Conservation (phyloP, 2,797 vertebrate species). For the Sphaeramia orbicularis region DNA sequence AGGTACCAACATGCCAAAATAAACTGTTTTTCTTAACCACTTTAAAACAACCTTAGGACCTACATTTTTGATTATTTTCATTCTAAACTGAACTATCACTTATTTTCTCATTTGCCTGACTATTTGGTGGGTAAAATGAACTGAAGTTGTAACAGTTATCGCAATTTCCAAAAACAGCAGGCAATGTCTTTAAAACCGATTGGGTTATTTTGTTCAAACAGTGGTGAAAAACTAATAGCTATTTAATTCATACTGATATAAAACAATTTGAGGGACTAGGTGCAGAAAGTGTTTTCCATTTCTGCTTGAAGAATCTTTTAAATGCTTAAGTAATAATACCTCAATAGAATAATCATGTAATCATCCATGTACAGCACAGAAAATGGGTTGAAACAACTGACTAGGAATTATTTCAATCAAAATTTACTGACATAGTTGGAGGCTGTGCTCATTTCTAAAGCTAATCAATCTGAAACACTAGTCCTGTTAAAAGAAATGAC, state of each 20-base stretch:
- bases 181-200: not conserved
- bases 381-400: not conserved
- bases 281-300: no score
- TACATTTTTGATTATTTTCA: no score
- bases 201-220: no score
- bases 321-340: not conserved
- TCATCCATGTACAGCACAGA: not conserved
- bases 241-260: no score
- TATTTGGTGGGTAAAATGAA: no score
- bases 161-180: not conserved
- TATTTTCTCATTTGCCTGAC: no score
- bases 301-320: not conserved
- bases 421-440: not conserved
- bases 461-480: not conserved
- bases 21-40: not conserved
- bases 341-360: not conserved
- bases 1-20: conserved; percentile 23
- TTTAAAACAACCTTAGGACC: no score
- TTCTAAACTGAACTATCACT: no score
- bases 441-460: not conserved
- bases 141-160: not conserved
- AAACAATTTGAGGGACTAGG: no score
- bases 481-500: not conserved
- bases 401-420: not conserved
- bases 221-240: no score